Evolutionary conservation across 2,113 vertebrate genomes (phyloP), one percentile per base, ranked within the genome.

Genomic region (Shinisaurus crocodilurus): DNA sequence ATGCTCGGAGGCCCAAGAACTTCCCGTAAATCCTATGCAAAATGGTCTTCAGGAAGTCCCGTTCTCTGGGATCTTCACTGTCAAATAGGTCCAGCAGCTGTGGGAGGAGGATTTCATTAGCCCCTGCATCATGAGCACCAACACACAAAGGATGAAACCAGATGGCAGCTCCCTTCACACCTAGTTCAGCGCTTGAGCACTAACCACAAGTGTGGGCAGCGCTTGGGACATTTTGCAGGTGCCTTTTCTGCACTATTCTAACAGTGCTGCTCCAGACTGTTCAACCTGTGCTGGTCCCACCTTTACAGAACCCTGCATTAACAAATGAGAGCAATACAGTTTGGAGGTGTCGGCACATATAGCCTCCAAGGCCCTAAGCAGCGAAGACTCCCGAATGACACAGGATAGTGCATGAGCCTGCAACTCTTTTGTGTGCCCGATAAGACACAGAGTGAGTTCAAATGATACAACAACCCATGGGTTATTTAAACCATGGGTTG

Each of bases 41-140:
- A 95, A 99, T 99, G 80, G 99, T 99, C 96, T 99, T 99, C 40
- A 99, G 97, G 96, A 99, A 99, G 96, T 99, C 99, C 87, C 99
- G 95, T 91, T 99, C 99, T 95, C 99, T 94, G 85, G 99, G 99
- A 45, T 99, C 99, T 95, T 99, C 99, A 13, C 99, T 99, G 96
- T 99, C 99, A 92, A 99, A 99, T 88, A 99, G 97, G 96, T 99
- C 99, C 95, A 99, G 97, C 88, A 99, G 97, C 99, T 99, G 89
- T 2, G 76, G 74, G 67, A 84, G 88, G 54, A 85, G 40, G 81
- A n/a, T 87, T 69, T 76, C 85, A 74, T 90, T 43, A 86, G 20
- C 29, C 1, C 63, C 25, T 43, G 10, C 57, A 45, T 90, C 69
- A 76, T 13, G 25, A 76, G 63, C 32, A 72, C 8, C 29, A 20